Evolutionary conservation across 2,888 invertebrate genomes (phyloP).

Genomic region (Himalopsyche tibetana): DNA sequence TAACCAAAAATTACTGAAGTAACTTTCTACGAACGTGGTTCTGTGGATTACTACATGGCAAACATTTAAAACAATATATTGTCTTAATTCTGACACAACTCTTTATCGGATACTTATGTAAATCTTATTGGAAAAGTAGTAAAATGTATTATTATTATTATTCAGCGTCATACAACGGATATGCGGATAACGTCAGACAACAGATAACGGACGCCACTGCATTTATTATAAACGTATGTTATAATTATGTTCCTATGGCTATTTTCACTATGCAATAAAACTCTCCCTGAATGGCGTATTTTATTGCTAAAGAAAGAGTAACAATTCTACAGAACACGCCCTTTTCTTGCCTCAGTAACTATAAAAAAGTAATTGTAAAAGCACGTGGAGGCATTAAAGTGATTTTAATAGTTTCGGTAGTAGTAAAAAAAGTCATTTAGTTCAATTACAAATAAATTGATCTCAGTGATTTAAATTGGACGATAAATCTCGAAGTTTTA

Average conservation of each 20-base stretch:
- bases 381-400: conserved; percentile 25
- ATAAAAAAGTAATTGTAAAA: conserved; percentile 41
- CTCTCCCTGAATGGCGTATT: conserved; percentile 13
- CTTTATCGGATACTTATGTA: too few relatives aligned
- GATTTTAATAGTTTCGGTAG: conserved; percentile 38
- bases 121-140: too few relatives aligned
- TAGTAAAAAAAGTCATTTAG: conserved; percentile 37
- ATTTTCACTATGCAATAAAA: conserved; percentile 31
- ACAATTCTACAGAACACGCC: conserved; percentile 20
- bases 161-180: too few relatives aligned
- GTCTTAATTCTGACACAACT: too few relatives aligned
- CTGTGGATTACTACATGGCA: too few relatives aligned
- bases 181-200: too few relatives aligned
- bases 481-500: conserved; percentile 24
- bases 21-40: too few relatives aligned
- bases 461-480: conserved; percentile 21
- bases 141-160: too few relatives aligned
- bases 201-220: too few relatives aligned
- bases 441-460: conserved; percentile 43
- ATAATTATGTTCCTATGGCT: background rate
- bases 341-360: conserved; percentile 16
- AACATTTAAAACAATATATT: too few relatives aligned
- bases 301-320: conserved; percentile 30
- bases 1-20: too few relatives aligned
- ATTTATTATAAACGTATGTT: too few relatives aligned